Base-by-base conservation (phyloP, 2,113 vertebrate species). In the Petromus typicus region DNA sequence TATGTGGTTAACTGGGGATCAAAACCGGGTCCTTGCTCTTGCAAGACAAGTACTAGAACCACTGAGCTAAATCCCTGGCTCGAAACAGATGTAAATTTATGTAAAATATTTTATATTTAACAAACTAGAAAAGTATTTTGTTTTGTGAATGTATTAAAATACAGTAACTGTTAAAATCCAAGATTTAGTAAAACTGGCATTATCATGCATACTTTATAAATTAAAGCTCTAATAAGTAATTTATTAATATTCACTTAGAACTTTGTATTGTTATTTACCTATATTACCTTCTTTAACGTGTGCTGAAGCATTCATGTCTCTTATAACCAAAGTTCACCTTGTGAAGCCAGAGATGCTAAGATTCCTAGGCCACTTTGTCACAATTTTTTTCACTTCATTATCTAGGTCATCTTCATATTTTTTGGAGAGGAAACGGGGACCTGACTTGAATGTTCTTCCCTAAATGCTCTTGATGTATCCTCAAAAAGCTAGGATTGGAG, bases 101-200 rank as follows among this genome's bases (percentile, higher is more conserved):
- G 6, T 34, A 82, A 92, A 57, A 73, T 83, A 66, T 64, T 66
- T 95, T 78, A 64, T 79, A 93, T 45, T 94, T 73, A 90, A 59
- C n/a, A 92, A 96, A 61, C 67, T 86, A 86, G 27, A 17, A 82
- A 84, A 71, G 22, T n/a, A 23, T 66, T 89, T 89, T 48, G 4
- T 61, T 83, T 90, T 75, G 51, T 48, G n/a, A n/a, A n/a, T n/a
- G n/a, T n/a, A n/a, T n/a, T n/a, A n/a, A n/a, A n/a, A n/a, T n/a
- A n/a, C n/a, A n/a, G n/a, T n/a, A n/a, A n/a, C n/a, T 76, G 10
- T 63, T 71, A 69, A 85, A 93, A 25, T 76, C 78, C 43, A 80
- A 67, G 23, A 80, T 81, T 17, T 37, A 93, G 69, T 48, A 89
- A 85, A 43, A n/a, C 14, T 86, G n/a, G n/a, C n/a, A 27, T 51